Percentiles rank a stretch among this genome's conserved stretches.
phyloP scores from a whole-genome alignment of 1,140 invertebrate genomes.

The Plectus sambesii region DNA sequence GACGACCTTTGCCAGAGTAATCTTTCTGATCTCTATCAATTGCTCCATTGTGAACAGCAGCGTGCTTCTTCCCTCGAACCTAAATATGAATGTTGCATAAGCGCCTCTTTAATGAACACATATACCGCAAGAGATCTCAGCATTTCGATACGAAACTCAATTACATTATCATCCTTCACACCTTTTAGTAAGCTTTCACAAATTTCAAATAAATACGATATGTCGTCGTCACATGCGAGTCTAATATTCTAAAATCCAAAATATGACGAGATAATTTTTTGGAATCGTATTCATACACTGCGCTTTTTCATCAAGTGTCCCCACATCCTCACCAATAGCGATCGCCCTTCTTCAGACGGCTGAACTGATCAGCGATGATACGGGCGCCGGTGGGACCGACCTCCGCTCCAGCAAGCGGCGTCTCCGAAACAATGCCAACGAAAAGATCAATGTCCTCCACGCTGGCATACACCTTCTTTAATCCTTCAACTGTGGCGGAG shows the following conservation, averaged over 20 bases:
- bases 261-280: too few relatives aligned
- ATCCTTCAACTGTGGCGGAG: slow-evolving; percentile 26
- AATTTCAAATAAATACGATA: too few relatives aligned
- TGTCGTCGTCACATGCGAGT: too few relatives aligned
- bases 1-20: slow-evolving; percentile 72
- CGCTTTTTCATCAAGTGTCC: too few relatives aligned
- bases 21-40: slow-evolving; percentile 78
- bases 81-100: slow-evolving; percentile 10
- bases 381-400: slow-evolving; percentile 71
- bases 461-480: slow-evolving; percentile 29
- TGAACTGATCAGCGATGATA: slow-evolving; percentile 86
- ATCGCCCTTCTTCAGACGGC: slow-evolving; percentile 54
- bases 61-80: background rate
- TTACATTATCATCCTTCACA: too few relatives aligned
- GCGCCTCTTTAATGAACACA: too few relatives aligned
- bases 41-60: slow-evolving; percentile 54
- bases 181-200: too few relatives aligned
- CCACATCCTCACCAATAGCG: slow-evolving; percentile 46
- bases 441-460: slow-evolving; percentile 92
- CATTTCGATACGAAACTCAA: too few relatives aligned
- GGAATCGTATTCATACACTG: too few relatives aligned
- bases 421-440: slow-evolving; percentile 62
- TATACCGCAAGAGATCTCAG: too few relatives aligned
- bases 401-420: slow-evolving; percentile 59
- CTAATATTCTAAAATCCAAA: too few relatives aligned